Evolutionary conservation across 35 echinoderm and acorn worm genomes (phyloP).

Genomic region (Anneissia japonica): DNA sequence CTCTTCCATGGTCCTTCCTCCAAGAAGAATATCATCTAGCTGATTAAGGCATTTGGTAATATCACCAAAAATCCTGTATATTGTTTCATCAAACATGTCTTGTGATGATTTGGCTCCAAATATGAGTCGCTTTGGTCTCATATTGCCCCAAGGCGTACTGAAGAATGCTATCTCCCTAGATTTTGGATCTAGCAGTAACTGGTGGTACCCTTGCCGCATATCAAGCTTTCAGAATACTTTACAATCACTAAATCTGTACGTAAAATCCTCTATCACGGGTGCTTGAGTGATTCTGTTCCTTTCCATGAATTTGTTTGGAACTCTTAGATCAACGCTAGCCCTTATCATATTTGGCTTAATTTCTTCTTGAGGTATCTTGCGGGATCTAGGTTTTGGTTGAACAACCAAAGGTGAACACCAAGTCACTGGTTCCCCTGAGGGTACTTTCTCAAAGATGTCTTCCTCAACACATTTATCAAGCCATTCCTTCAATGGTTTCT

Average conservation of each 20-base stretch:
- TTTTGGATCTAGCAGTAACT: background rate
- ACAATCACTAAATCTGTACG: slow-evolving; percentile 37
- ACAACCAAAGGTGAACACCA: slow-evolving; percentile 70
- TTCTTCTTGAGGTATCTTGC: too few species aligned
- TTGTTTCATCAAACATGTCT: slow-evolving; percentile 49
- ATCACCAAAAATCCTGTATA: slow-evolving; percentile 51
- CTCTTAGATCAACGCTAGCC: too few species aligned
- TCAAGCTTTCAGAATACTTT: background rate
- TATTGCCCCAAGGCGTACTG: slow-evolving; percentile 25
- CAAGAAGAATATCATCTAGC: slow-evolving; percentile 47
- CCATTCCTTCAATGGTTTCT: too few species aligned
- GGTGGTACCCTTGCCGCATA: background rate
- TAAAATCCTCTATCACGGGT: too few species aligned
- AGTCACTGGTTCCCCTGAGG: too few species aligned
- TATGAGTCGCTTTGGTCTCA: slow-evolving; percentile 10
- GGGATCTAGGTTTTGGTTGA: too few species aligned
- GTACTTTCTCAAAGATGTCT: too few species aligned
- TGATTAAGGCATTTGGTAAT: slow-evolving; percentile 53
- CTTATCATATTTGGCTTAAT: too few species aligned
- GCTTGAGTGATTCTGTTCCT: too few species aligned
- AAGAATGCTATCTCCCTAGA: background rate
- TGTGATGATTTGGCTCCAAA: slow-evolving; percentile 31
- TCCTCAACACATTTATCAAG: too few species aligned
- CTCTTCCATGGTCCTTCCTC: slow-evolving; percentile 48
- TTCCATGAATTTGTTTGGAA: too few species aligned